A percentile compares a stretch with the other conserved stretches of the same genome.
Evolutionary conservation across 2,113 vertebrate species (phyloP).

Genomic region (Plecturocebus donacophilus): DNA sequence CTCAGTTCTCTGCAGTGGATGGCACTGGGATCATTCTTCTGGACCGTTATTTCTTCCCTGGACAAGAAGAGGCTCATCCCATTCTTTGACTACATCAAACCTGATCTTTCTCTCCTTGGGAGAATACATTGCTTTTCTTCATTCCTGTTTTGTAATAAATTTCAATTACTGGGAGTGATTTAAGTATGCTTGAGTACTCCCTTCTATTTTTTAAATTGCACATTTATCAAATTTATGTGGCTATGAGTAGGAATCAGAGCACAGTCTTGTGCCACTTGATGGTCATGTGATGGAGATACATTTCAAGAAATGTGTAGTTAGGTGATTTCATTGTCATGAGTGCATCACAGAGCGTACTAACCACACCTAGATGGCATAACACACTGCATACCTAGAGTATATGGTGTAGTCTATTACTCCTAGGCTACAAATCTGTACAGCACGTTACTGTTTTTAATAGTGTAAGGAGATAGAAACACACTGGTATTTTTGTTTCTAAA

Average conservation of each 20-base stretch:
- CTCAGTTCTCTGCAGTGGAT: not conserved
- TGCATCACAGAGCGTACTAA: not conserved
- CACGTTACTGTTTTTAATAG: not conserved
- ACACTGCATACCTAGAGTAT: not conserved
- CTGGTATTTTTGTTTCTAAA: not conserved
- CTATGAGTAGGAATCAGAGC: not conserved
- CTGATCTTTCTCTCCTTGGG: not conserved
- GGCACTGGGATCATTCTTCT: not conserved
- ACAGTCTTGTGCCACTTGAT: not conserved
- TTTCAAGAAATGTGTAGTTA: not conserved
- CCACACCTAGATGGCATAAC: not conserved
- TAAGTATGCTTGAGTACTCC: not conserved
- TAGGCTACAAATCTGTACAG: not conserved
- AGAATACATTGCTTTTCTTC: not conserved
- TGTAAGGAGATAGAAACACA: too few relatives aligned
- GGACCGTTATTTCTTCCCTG: not conserved
- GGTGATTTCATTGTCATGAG: not conserved
- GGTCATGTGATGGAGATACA: not conserved
- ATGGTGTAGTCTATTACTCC: not conserved
- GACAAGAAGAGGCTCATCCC: not conserved
- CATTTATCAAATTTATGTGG: not conserved
- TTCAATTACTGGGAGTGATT: not conserved
- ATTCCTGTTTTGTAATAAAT: not conserved
- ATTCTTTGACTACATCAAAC: not conserved
- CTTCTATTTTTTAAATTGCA: not conserved